A percentile compares a stretch with the other conserved stretches of the same genome.
These are phyloP conservation scores for Eilema depressum DNA, from an alignment of 2,888 invertebrate genomes.

Conservation along the genomic window DNA sequence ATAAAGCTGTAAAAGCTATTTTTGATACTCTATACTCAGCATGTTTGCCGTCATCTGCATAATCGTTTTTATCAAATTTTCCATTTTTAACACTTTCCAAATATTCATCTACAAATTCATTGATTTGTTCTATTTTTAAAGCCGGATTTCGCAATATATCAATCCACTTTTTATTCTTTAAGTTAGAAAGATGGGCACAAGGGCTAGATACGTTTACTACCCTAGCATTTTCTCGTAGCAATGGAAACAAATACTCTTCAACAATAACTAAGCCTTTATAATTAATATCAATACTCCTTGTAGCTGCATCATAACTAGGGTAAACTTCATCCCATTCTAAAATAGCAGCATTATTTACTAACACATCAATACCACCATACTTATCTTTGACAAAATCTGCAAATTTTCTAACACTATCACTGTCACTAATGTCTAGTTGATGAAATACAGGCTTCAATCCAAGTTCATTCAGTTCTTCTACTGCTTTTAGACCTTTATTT, in stretches of 20 bases:
- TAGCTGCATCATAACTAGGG: conserved; percentile 77
- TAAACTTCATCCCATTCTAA: conserved; percentile 74
- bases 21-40: conserved; percentile 80
- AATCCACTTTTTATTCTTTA: conserved; percentile 74
- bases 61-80: conserved; percentile 74
- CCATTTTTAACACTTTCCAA: conserved; percentile 75
- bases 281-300: conserved; percentile 74
- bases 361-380: conserved; percentile 90
- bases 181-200: conserved; percentile 77
- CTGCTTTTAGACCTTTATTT: conserved; percentile 86
- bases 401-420: conserved; percentile 86
- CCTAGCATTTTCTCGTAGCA: conserved; percentile 90
- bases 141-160: conserved; percentile 62
- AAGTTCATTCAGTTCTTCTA: conserved; percentile 85
- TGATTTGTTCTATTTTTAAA: conserved; percentile 70
- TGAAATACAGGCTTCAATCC: conserved; percentile 88
- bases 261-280: conserved; percentile 72
- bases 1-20: conserved; percentile 75
- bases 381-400: conserved; percentile 86
- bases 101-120: conserved; percentile 76
- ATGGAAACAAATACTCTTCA: conserved; percentile 88
- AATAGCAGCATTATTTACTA: conserved; percentile 92
- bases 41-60: conserved; percentile 78
- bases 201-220: conserved; percentile 90
- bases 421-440: conserved; percentile 89